Evolutionary conservation across 2,888 invertebrate species (phyloP).

Genomic region (Elegia similella): DNA sequence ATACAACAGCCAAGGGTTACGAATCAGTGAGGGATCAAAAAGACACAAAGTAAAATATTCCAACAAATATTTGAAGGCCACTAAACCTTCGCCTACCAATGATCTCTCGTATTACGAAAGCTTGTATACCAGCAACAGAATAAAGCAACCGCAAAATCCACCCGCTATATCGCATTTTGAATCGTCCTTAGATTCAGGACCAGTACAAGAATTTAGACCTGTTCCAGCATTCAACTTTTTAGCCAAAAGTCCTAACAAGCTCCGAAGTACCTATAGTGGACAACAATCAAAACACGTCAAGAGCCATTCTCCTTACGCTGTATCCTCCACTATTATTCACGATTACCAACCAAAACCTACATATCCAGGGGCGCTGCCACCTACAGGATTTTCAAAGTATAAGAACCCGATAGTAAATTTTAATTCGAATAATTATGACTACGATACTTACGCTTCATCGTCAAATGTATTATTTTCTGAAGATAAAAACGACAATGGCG

Average conservation of each 20-base stretch:
- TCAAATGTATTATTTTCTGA: slow-evolving; percentile 54
- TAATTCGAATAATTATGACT: slow-evolving; percentile 59
- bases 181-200: slow-evolving; percentile 24
- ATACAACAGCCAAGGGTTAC: slow-evolving; percentile 63
- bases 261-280: slow-evolving; percentile 30
- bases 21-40: slow-evolving; percentile 43
- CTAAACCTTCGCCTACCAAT: slow-evolving; percentile 42
- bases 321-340: slow-evolving; percentile 64
- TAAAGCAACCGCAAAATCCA: slow-evolving; percentile 46
- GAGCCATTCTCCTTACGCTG: slow-evolving; percentile 55
- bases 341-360: slow-evolving; percentile 58
- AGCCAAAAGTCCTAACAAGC: slow-evolving; percentile 35
- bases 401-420: slow-evolving; percentile 57
- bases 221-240: slow-evolving; percentile 54
- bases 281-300: slow-evolving; percentile 47
- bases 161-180: slow-evolving; percentile 37
- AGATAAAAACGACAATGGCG: slow-evolving; percentile 44
- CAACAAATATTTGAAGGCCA: slow-evolving; percentile 48
- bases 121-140: slow-evolving; percentile 50
- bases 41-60: slow-evolving; percentile 48
- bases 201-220: slow-evolving; percentile 51
- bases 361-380: slow-evolving; percentile 37
- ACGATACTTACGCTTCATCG: slow-evolving; percentile 61
- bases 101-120: slow-evolving; percentile 73
- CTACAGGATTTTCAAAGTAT: slow-evolving; percentile 45